Percentiles rank a stretch among this genome's conserved stretches.
Evolutionary conservation across 2,888 invertebrate species (phyloP).

Genomic region (Hemaris fuciformis): DNA sequence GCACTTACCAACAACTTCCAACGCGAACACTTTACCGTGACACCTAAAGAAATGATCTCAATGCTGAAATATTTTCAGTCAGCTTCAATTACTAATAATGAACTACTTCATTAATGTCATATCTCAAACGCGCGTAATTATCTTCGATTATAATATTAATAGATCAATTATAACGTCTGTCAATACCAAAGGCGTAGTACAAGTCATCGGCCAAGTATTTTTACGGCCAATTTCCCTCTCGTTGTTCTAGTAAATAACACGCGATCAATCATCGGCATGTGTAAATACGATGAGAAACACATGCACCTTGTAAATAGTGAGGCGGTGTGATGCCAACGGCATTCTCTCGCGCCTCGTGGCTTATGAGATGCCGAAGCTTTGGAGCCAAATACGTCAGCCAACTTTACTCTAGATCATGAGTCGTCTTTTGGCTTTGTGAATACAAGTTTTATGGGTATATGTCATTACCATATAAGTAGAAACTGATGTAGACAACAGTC

Average conservation of each 20-base stretch:
- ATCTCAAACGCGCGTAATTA: neutral
- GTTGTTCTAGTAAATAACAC: neutral
- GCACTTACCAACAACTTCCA: no score
- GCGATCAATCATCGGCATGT: neutral
- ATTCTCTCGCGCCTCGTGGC: no score
- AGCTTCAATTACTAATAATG: no score
- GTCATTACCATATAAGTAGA: no score
- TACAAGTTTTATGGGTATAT: no score
- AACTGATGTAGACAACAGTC: no score
- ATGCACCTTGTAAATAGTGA: neutral
- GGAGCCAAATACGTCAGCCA: neutral
- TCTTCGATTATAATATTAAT: neutral
- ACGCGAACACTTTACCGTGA: no score
- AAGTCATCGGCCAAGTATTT: slow-evolving; percentile 4
- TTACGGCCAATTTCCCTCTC: neutral
- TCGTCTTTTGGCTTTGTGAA: no score
- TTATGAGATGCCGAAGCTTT: neutral
- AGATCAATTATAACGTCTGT: no score
- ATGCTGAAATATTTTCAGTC: no score
- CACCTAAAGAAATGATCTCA: no score
- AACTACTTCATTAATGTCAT: no score
- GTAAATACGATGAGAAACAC: neutral
- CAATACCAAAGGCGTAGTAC: neutral
- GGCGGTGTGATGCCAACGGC: neutral
- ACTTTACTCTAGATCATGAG: neutral